Evolutionary conservation across 35 echinoderm and acorn worm genomes (phyloP).

Genomic region (Acanthaster planci): DNA sequence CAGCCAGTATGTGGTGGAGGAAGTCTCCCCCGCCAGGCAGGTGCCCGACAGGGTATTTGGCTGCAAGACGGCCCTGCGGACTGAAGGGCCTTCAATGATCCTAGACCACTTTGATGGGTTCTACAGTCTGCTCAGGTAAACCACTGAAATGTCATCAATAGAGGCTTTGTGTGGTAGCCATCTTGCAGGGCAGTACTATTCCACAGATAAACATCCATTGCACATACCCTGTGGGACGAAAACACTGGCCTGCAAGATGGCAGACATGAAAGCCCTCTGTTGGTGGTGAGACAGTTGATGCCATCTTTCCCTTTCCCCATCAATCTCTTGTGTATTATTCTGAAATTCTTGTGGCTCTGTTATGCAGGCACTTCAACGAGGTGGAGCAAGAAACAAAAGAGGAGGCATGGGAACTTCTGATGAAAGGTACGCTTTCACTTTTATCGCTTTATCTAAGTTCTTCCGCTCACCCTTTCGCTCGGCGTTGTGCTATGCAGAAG

Average conservation of each 20-base stretch:
- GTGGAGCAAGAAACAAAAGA: conserved; percentile 68
- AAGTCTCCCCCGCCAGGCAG: conserved; percentile 73
- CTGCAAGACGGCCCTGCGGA: conserved; percentile 69
- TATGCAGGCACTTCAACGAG: conserved; percentile 64
- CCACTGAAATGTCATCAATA: too few relatives aligned
- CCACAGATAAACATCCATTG: too few relatives aligned
- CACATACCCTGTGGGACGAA: too few relatives aligned
- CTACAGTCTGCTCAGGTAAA: conserved; percentile 90
- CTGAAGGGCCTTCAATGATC: conserved; percentile 72
- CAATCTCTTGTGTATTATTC: too few relatives aligned
- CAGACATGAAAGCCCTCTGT: too few relatives aligned
- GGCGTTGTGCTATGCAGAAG: too few relatives aligned
- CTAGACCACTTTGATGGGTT: conserved; percentile 92
- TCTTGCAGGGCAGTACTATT: too few relatives aligned
- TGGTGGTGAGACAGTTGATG: too few relatives aligned
- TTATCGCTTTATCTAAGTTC: neutral
- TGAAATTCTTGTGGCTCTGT: neutral
- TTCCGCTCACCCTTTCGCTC: neutral
- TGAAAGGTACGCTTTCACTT: conserved; percentile 47
- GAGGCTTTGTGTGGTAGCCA: too few relatives aligned
- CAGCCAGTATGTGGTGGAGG: conserved; percentile 94
- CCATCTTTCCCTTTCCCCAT: too few relatives aligned
- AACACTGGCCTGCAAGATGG: too few relatives aligned
- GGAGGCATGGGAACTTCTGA: conserved; percentile 79
- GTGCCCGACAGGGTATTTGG: conserved; percentile 72